Evolutionary conservation across 2,888 invertebrate genomes (phyloP), one percentile per base, ranked within the genome.

Genomic region (Epinotia demarniana): DNA sequence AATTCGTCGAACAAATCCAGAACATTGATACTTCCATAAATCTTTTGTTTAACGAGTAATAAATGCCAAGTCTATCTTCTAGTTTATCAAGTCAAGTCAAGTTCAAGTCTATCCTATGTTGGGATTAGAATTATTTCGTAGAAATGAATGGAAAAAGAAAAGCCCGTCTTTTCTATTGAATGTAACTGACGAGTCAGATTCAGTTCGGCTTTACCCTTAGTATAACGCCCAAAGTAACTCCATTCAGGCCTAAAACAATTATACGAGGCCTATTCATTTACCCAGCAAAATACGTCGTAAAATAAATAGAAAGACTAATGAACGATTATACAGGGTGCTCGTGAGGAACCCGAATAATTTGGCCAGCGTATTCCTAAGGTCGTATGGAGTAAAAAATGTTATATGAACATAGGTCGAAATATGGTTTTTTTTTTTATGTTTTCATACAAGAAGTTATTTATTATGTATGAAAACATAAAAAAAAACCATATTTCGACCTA

Each of bases 171-270:
- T 16, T 64, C 23, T 27, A 64, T 16, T 64, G 23, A 64, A 27
- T 49, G 19, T 53, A 64, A 64, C 18, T 63, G 49, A 27, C 5
- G 16, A n/a, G 11, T 64, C 49, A 64, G 16, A 5, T 23, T 49
- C 49, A 64, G 46, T 64, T 49, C 23, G 11, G 46, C 23, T 53
- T 53, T 27, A 53, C 19, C 4, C 12, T n/a, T 66, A 16, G 66
- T n/a, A n/a, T 66, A 66, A 27, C 27, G 53, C 27, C 27, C 16
- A 11, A 27, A 53, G 33, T 66, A 33, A 53, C n/a, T 66, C 66
- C 33, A 66, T 53, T 66, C 18, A 27, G n/a, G 27, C 12, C 12
- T n/a, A 5, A 66, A 66, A 66, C 53, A 5, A 53, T 12, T 66
- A 33, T n/a, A 53, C n/a, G n/a, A 1, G 6, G n/a, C 53, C 8